Percentiles rank a stretch among this genome's conserved stretches.
Conservation (phyloP, 2,888 invertebrate genomes). For the Operophtera brumata region DNA sequence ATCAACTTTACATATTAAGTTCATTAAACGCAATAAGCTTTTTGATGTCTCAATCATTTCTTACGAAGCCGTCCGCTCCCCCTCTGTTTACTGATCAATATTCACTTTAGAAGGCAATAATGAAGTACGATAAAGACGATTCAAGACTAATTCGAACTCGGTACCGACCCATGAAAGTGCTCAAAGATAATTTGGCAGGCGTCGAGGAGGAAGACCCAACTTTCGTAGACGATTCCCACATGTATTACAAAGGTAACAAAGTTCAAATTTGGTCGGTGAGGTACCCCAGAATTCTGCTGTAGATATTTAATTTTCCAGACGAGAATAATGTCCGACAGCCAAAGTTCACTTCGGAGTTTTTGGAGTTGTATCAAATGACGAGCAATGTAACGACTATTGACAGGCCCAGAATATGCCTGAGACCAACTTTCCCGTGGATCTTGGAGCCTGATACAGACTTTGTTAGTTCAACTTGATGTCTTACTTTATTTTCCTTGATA, state of each 20-base stretch:
- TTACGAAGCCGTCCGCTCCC: conserved; percentile 3
- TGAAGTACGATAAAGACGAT: conserved; percentile 64
- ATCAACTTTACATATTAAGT: not conserved
- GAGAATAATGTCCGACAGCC: conserved; percentile 60
- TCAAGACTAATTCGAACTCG: conserved; percentile 69
- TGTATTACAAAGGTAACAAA: conserved; percentile 67
- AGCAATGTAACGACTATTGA: conserved; percentile 68
- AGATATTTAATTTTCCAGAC: conserved; percentile 49
- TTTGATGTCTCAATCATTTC: conserved; percentile 28
- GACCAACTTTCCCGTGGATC: conserved; percentile 73
- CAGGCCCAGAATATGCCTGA: conserved; percentile 63
- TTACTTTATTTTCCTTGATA: no score
- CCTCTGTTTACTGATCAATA: conserved; percentile 35
- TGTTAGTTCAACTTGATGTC: conserved; percentile 45
- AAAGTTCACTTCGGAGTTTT: conserved; percentile 65
- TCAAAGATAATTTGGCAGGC: conserved; percentile 68
- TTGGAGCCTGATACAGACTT: conserved; percentile 71
- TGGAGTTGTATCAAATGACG: conserved; percentile 64
- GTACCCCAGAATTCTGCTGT: conserved; percentile 14
- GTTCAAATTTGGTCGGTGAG: conserved; percentile 25
- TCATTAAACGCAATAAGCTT: conserved; percentile 11
- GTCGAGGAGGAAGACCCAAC: conserved; percentile 67
- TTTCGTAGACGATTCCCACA: conserved; percentile 70
- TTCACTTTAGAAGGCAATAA: conserved; percentile 61
- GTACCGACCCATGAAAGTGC: conserved; percentile 73